A percentile compares a stretch with the other conserved stretches of the same genome.
Evolutionary conservation across 2,888 invertebrate species (phyloP).

Genomic region (Nysson spinosus): DNA sequence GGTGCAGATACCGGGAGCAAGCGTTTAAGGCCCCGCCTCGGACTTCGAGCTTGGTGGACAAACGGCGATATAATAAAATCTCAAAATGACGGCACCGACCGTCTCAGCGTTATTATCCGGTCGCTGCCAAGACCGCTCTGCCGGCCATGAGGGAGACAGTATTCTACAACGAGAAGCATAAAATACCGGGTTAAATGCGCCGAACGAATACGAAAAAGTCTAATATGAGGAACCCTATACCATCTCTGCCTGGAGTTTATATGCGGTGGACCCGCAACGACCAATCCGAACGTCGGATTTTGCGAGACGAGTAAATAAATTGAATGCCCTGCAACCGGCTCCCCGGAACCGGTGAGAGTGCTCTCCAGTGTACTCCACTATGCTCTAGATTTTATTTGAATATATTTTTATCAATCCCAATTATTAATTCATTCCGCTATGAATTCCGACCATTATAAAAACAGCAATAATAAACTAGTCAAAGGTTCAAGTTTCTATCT

Average conservation of each 20-base stretch:
- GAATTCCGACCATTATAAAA: too few relatives aligned
- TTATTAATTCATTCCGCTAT: too few relatives aligned
- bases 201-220: conserved; percentile 64
- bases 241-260: conserved; percentile 46
- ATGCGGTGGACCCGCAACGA: conserved; percentile 30
- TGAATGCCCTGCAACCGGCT: conserved; percentile 42
- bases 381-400: neutral
- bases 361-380: conserved; percentile 6
- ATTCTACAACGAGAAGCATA: conserved; percentile 54
- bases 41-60: too few relatives aligned
- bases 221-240: conserved; percentile 55
- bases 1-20: conserved; percentile 35
- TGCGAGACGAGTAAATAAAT: conserved; percentile 60
- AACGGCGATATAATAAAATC: conserved; percentile 67
- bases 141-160: conserved; percentile 38
- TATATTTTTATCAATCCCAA: too few relatives aligned
- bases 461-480: too few relatives aligned
- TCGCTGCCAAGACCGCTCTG: conserved; percentile 43
- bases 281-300: conserved; percentile 51
- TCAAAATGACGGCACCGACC: conserved; percentile 65
- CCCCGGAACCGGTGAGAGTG: conserved; percentile 50
- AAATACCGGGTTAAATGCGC: conserved; percentile 62
- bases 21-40: conserved; percentile 26
- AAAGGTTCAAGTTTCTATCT: too few relatives aligned
- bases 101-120: conserved; percentile 63